Evolutionary conservation across 2,888 invertebrate species (phyloP), one percentile per base, ranked within the genome.

Genomic region (Drosophila aldrichi): DNA sequence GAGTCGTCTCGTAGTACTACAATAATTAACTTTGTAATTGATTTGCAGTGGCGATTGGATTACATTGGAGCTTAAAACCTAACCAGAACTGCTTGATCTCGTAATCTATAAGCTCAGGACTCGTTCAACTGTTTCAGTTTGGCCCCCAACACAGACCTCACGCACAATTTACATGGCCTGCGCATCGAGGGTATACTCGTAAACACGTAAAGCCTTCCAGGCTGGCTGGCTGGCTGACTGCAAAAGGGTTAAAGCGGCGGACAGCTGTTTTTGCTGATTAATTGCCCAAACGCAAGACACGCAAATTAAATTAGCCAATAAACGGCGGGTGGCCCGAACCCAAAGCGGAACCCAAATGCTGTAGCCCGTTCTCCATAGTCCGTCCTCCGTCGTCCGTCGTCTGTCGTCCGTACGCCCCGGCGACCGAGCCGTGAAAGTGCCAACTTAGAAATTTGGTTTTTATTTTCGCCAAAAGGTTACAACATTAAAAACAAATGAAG

Each of bases 301-400:
- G 87, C 90, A 86, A 86, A 86, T 86, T 88, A 90, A 86, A 86
- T 86, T 86, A 86, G 86, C 90, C 89, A 90, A 89, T 90, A 89
- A 86, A 90, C 86, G 83, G 73, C 81, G 81, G 87, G 83, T 56
- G 75, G 81, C 69, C 78, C 52, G 34, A 20, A n/a, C 36, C 32
- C 51, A 25, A 38, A 22, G 40, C 55, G 29, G 52, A 22, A 25
- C 51, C 29, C 70, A 62, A 63, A 46, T 43, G 49, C 59, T 64
- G 49, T 20, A 66, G 48, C 29, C 54, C 36, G 10, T 22, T 18
- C 20, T 22, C 20, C 20, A 22, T 22, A 22, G 62, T 34, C 60
- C 32, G 49, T 32, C 6, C 59, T 32, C 59, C n/a, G 40, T 29
- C 48, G 49, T 10, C 55, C 29, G 10, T 22, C n/a, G 62, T 34